Evolutionary conservation across 2,113 vertebrate species (phyloP), one percentile per base, ranked within the genome.

Genomic region (Lagopus leucura): DNA sequence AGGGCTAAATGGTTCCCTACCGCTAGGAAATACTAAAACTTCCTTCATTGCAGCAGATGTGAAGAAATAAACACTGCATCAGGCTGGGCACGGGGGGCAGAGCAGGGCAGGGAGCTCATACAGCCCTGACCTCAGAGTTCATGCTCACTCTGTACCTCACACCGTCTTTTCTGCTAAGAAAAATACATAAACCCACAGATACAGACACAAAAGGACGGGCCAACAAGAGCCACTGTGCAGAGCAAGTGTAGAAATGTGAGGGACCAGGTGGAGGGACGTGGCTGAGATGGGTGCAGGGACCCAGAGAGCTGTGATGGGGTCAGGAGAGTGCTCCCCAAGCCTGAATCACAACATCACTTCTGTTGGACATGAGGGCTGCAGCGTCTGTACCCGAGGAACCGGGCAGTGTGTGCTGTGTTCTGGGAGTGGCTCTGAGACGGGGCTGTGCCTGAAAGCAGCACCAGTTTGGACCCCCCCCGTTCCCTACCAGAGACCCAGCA

Each of bases 101-200:
- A 28, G 22, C 2, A 10, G 8, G 50, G 9, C 9, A 10, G 8
- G 58, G 7, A 4, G 8, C 14, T 66, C 7, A 0, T 50, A 6
- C 19, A 20, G 36, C 4, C 71, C 6, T 0, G 61, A 48, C 28
- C 43, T 16, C 52, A 54, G 52, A 54, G 27, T 6, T 27, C 5
- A 13, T 27, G 27, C 52, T 30, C 52, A 30, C 52, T 30, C 27
- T 54, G 52, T 13, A 28, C 76, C 42, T 69, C 47, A 38, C 43
- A 40, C 22, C 2, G 24, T 1, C 13, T 22, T 32, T 40, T 57
- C 61, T n/a, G 38, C 22, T 27, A 15, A 54, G 52, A 45, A 50
- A 70, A 34, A 28, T 58, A 36, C 22, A 40, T 21, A 40, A 47
- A 30, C 25, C 55, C 38, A 45, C 45, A 45, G 21, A 16, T 25